Percentiles rank a stretch among this genome's conserved stretches.
phyloP scores from a whole-genome alignment of 2,113 vertebrate species.

The Brachypodius melanocephalos region DNA sequence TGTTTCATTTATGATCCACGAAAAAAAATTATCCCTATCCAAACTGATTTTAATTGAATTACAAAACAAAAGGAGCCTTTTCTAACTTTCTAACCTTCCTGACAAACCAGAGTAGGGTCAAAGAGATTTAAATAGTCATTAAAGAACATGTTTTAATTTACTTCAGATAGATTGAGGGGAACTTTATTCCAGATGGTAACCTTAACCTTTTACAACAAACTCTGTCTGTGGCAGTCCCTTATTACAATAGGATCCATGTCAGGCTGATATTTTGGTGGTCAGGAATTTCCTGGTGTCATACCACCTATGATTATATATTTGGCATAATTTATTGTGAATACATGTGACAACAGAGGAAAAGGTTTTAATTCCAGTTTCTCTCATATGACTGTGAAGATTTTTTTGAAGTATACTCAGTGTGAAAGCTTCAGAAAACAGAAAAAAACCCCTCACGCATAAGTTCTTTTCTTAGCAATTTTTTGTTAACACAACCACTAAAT shows the following conservation, averaged over 20 bases:
- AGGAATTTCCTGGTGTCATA: conserved; percentile 19
- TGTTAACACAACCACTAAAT: background rate
- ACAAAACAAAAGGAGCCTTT: conserved; percentile 17
- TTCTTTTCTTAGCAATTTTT: background rate
- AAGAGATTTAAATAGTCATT: conserved; percentile 13
- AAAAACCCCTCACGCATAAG: background rate
- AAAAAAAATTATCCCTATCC: background rate
- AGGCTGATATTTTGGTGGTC: conserved; percentile 12
- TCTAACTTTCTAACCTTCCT: conserved; percentile 46
- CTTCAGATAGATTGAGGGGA: background rate
- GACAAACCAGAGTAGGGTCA: conserved; percentile 28
- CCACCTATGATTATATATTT: background rate
- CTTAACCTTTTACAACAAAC: conserved; percentile 39
- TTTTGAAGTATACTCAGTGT: background rate
- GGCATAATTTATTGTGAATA: background rate
- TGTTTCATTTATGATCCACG: conserved; percentile 16
- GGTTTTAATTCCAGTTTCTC: background rate
- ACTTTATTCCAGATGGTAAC: conserved; percentile 45
- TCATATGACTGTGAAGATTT: background rate
- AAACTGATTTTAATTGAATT: conserved; percentile 52
- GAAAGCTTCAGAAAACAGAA: background rate
- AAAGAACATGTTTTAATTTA: conserved; percentile 53
- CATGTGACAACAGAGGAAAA: background rate
- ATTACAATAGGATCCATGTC: background rate
- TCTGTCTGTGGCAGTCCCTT: background rate